A percentile compares a stretch with the other conserved stretches of the same genome.
Evolutionary conservation across 2,888 invertebrate genomes (phyloP).

Genomic region (Dryomyza anilis): DNA sequence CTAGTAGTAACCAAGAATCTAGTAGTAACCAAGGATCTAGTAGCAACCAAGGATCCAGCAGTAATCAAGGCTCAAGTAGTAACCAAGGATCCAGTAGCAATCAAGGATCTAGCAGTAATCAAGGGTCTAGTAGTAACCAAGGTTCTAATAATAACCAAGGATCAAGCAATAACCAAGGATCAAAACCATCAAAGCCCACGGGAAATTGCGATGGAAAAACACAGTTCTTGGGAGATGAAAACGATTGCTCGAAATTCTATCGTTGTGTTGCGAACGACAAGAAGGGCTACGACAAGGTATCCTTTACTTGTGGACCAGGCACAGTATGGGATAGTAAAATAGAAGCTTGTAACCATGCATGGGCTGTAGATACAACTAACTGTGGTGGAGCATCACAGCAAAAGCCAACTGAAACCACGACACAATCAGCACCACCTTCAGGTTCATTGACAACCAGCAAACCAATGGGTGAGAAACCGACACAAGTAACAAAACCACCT

Average conservation of each 20-base stretch:
- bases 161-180: neutral
- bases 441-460: constrained; percentile 33
- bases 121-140: constrained; percentile 27
- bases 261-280: constrained; percentile 64
- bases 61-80: constrained; percentile 24
- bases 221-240: constrained; percentile 58
- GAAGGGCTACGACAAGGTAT: constrained; percentile 61
- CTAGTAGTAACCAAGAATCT: too few relatives aligned
- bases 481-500: constrained; percentile 30
- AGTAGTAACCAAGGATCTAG: too few relatives aligned
- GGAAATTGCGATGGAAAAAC: constrained; percentile 48
- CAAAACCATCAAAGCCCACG: constrained; percentile 38
- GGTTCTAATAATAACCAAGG: constrained; percentile 17
- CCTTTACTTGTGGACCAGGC: constrained; percentile 65
- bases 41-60: too few relatives aligned
- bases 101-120: constrained; percentile 22
- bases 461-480: constrained; percentile 31
- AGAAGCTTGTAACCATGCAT: constrained; percentile 63
- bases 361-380: constrained; percentile 48
- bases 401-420: constrained; percentile 31
- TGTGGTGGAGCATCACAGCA: constrained; percentile 39
- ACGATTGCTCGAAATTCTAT: constrained; percentile 67
- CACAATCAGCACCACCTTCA: constrained; percentile 31
- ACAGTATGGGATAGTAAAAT: constrained; percentile 67
- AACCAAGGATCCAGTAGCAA: constrained; percentile 21